Evolutionary conservation across 1,140 invertebrate genomes (phyloP).

Genomic region (Goniozus legneri): DNA sequence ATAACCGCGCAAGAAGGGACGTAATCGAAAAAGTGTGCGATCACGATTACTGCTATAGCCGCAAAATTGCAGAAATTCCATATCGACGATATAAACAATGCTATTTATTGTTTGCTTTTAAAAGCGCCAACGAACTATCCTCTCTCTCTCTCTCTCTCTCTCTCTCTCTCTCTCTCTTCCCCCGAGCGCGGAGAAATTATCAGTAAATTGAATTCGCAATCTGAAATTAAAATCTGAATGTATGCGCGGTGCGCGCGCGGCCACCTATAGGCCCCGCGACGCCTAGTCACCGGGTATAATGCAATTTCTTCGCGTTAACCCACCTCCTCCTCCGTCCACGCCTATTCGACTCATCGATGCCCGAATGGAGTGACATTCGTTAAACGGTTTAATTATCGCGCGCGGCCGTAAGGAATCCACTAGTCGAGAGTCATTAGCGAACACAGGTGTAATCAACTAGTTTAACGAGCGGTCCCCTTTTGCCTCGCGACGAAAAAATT

Average conservation of each 20-base stretch:
- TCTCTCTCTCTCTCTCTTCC: too few species aligned
- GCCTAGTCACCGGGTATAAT: neutral
- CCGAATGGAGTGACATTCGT: constrained; percentile 17
- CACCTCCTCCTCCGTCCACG: neutral
- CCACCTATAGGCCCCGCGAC: neutral
- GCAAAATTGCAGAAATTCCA: too few species aligned
- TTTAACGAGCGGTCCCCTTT: constrained; percentile 22
- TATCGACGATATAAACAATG: too few species aligned
- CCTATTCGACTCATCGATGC: neutral
- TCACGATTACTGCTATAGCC: too few species aligned
- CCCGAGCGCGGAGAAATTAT: neutral
- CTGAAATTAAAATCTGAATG: neutral
- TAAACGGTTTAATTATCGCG: constrained; percentile 18
- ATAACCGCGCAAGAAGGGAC: too few species aligned
- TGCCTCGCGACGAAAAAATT: too few species aligned
- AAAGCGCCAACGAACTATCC: neutral
- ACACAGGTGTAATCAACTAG: constrained; percentile 26
- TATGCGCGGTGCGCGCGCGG: neutral
- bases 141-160: too few species aligned
- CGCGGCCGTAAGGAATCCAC: constrained; percentile 2
- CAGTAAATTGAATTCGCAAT: neutral
- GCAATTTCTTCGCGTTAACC: neutral
- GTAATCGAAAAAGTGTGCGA: too few species aligned
- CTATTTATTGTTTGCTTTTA: neutral
- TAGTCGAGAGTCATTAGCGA: constrained; percentile 19